A percentile compares a stretch with the other conserved stretches of the same genome.
Conservation (phyloP, 2,113 vertebrate species). For the Antechinus stuartii region DNA sequence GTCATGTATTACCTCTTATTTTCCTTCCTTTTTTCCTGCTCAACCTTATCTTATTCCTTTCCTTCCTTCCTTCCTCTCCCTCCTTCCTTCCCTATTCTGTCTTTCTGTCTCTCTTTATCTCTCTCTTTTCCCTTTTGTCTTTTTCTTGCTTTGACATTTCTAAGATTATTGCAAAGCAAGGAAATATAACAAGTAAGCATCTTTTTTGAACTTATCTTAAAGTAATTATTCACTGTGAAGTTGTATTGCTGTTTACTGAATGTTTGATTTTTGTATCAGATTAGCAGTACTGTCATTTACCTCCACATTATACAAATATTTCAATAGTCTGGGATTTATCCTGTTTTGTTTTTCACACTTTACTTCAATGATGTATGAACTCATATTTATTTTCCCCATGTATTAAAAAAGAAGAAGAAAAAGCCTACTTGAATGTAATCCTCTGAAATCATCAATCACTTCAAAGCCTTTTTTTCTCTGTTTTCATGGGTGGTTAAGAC, state of each 20-base stretch:
- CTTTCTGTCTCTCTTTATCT: not conserved
- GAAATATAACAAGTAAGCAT: not conserved
- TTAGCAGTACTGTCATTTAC: not conserved
- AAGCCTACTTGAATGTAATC: conserved; percentile 18
- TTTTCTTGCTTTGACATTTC: not conserved
- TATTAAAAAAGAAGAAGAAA: not conserved
- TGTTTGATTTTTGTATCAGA: not conserved
- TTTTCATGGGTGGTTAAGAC: not conserved
- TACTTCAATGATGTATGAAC: not conserved
- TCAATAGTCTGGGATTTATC: conserved; percentile 37
- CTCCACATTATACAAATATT: not conserved
- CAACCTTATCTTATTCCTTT: not conserved
- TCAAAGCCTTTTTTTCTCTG: not conserved
- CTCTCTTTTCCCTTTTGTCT: not conserved
- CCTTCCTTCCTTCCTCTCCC: not conserved
- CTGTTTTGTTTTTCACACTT: conserved; percentile 21
- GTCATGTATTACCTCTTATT: not conserved
- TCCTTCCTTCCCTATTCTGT: not conserved
- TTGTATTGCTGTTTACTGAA: not conserved
- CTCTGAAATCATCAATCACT: conserved; percentile 49
- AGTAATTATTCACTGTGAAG: not conserved
- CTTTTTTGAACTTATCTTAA: not conserved
- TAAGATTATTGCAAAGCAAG: not conserved
- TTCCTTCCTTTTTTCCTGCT: not conserved
- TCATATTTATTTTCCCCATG: not conserved